These are phyloP conservation scores for Megathymus violae DNA, from an alignment of 1,140 invertebrate species.

Conservation along the genomic window DNA sequence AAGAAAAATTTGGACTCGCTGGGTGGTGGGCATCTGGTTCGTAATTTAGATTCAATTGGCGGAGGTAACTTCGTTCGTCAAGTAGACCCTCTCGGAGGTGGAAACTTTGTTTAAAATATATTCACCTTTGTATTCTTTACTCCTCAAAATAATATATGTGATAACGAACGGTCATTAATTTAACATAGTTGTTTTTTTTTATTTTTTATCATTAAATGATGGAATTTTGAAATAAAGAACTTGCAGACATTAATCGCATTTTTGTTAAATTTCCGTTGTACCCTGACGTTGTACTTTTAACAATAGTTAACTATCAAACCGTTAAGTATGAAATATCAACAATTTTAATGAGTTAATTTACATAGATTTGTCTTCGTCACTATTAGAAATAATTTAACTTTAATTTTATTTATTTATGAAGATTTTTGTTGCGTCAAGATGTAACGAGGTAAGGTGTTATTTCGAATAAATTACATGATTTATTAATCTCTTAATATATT, in stretches of 20 bases:
- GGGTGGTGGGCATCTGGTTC: constrained; percentile 77
- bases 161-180: constrained; percentile 38
- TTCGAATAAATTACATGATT: constrained; percentile 6
- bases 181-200: constrained; percentile 45
- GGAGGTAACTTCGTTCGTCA: constrained; percentile 74
- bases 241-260: constrained; percentile 41
- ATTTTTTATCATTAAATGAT: constrained; percentile 48
- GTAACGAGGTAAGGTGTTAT: constrained; percentile 37
- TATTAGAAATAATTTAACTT: too few species aligned
- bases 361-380: too few species aligned
- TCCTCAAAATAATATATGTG: constrained; percentile 39
- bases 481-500: constrained; percentile 13
- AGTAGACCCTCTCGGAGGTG: constrained; percentile 76
- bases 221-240: constrained; percentile 43
- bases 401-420: too few species aligned
- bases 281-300: too few species aligned
- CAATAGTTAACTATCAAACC: too few species aligned
- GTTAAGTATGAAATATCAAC: too few species aligned
- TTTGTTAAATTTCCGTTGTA: neutral
- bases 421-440: neutral
- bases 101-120: constrained; percentile 63
- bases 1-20: constrained; percentile 71
- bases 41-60: constrained; percentile 77
- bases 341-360: too few species aligned
- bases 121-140: constrained; percentile 3